Conservation (phyloP, 2,113 vertebrate genomes). For the Varanus salvator region DNA sequence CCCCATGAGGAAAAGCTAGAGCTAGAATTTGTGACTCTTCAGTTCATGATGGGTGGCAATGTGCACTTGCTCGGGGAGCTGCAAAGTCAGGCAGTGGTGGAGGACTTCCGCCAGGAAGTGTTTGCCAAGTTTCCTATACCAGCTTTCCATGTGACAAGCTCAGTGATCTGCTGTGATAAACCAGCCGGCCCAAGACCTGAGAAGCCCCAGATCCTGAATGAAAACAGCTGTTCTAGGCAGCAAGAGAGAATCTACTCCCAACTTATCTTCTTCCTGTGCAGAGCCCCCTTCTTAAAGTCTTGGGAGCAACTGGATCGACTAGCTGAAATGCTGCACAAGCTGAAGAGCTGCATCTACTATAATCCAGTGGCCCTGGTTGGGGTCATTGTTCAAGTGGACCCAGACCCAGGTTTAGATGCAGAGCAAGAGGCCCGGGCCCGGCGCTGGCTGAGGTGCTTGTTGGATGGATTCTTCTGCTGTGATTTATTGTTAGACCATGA, state of each 20-base stretch:
- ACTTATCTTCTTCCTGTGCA: slow-evolving; percentile 40
- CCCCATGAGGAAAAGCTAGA: slow-evolving; percentile 31
- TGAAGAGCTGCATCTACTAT: slow-evolving; percentile 36
- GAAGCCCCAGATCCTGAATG: not conserved
- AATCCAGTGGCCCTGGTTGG: slow-evolving; percentile 37
- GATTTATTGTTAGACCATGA: slow-evolving; percentile 26
- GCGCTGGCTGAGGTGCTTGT: slow-evolving; percentile 32
- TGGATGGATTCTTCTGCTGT: slow-evolving; percentile 37
- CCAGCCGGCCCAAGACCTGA: not conserved
- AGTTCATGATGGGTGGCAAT: slow-evolving; percentile 42
- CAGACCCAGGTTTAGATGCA: slow-evolving; percentile 24
- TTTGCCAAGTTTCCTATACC: slow-evolving; percentile 41
- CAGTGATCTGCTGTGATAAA: slow-evolving; percentile 33
- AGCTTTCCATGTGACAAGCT: slow-evolving; percentile 30
- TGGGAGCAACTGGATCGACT: slow-evolving; percentile 35
- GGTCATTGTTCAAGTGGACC: slow-evolving; percentile 34
- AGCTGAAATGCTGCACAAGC: slow-evolving; percentile 33
- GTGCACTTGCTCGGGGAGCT: slow-evolving; percentile 36
- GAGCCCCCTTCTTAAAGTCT: slow-evolving; percentile 25
- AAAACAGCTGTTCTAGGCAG: slow-evolving; percentile 24
- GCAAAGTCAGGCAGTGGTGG: slow-evolving; percentile 29
- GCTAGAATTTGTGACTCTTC: slow-evolving; percentile 40
- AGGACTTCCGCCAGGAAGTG: slow-evolving; percentile 37
- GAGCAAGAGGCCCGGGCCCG: slow-evolving; percentile 33
- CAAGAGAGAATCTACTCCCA: slow-evolving; percentile 43